phyloP scores from a whole-genome alignment of 2,113 vertebrate species.

The Sinocyclocheilus grahami region DNA sequence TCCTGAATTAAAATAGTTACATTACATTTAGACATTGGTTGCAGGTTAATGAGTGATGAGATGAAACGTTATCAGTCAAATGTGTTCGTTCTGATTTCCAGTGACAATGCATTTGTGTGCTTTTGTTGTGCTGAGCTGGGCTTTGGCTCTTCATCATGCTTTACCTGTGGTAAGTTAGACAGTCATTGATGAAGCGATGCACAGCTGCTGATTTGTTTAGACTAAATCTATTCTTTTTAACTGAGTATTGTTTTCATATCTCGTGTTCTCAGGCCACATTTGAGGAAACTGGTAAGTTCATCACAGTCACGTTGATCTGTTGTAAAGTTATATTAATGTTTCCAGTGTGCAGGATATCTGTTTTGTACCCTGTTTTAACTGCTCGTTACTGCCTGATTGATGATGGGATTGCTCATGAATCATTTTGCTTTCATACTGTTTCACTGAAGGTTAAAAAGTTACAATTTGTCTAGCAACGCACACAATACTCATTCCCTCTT shows the following conservation, averaged over 20 bases:
- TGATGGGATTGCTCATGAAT: too few relatives aligned
- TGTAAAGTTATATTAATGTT: not conserved
- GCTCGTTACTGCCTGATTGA: too few relatives aligned
- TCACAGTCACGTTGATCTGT: not conserved
- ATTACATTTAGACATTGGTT: not conserved
- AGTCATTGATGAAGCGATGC: not conserved
- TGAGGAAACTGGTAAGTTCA: not conserved
- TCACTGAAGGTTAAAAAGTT: too few relatives aligned
- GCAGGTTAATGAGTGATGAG: not conserved
- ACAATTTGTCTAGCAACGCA: too few relatives aligned
- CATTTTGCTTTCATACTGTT: too few relatives aligned
- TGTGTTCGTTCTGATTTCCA: too few relatives aligned
- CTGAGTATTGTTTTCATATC: not conserved
- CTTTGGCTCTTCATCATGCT: not conserved
- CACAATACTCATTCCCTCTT: too few relatives aligned
- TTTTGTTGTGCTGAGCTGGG: not conserved
- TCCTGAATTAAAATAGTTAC: not conserved
- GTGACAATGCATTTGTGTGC: not conserved
- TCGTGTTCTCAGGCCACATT: not conserved
- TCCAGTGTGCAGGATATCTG: not conserved
- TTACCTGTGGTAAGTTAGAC: not conserved
- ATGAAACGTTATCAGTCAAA: not conserved
- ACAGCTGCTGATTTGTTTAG: not conserved
- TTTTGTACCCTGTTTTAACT: too few relatives aligned
- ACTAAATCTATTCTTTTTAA: not conserved